Conservation (phyloP, 2,888 invertebrate genomes). For the Parnassius glacialis region DNA sequence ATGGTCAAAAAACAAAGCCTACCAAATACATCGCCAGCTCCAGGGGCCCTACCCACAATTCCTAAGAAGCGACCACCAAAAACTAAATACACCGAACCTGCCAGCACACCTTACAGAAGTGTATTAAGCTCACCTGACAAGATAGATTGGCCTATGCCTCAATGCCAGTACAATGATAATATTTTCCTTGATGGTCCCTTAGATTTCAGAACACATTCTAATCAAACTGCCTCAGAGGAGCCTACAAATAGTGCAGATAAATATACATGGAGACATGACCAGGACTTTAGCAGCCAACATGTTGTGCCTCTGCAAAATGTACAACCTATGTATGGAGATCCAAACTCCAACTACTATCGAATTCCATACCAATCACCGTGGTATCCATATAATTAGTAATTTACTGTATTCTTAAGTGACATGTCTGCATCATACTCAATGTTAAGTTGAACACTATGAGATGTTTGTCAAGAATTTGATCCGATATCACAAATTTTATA, state of each 20-base stretch:
- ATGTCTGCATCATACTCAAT: constrained; percentile 17
- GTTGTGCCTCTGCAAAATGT: constrained; percentile 35
- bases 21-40: constrained; percentile 5
- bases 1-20: constrained; percentile 41
- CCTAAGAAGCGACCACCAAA: constrained; percentile 30
- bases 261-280: constrained; percentile 46
- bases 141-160: constrained; percentile 48
- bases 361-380: constrained; percentile 67
- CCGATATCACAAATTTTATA: constrained; percentile 16
- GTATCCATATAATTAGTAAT: constrained; percentile 51
- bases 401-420: constrained; percentile 28
- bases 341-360: constrained; percentile 54
- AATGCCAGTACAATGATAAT: constrained; percentile 68
- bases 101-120: constrained; percentile 27
- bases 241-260: constrained; percentile 4
- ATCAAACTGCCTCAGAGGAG: constrained; percentile 27
- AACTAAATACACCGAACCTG: constrained; percentile 37
- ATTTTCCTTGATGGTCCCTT: constrained; percentile 61
- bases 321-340: constrained; percentile 47
- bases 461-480: constrained; percentile 11
- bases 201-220: constrained; percentile 52
- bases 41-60: neutral
- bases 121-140: constrained; percentile 27
- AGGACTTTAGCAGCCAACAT: constrained; percentile 38
- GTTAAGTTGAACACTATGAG: constrained; percentile 5